Evolutionary conservation across 2,888 invertebrate species (phyloP).

Genomic region (Eremobia ochroleuca): DNA sequence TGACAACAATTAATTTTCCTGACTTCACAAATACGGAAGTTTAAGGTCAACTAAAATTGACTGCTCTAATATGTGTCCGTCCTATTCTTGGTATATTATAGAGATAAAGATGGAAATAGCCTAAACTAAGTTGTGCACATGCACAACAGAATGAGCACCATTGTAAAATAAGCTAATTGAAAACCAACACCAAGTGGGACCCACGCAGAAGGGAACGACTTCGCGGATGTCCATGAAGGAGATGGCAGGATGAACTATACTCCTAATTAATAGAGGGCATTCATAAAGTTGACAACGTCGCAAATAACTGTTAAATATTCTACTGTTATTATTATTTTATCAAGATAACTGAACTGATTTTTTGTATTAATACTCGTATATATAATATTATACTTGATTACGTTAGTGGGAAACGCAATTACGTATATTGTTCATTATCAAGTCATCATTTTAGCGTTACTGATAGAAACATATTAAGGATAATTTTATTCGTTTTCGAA

Average conservation of each 20-base stretch:
- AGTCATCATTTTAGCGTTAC: background rate
- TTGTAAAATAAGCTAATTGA: background rate
- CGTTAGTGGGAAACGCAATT: background rate
- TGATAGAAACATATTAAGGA: background rate
- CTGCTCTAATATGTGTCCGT: too few species aligned
- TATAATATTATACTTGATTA: background rate
- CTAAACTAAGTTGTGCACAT: background rate
- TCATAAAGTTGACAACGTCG: background rate
- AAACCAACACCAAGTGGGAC: background rate
- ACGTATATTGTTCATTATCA: background rate
- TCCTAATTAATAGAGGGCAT: background rate
- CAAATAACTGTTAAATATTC: background rate
- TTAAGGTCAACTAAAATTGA: background rate
- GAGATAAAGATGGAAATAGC: background rate
- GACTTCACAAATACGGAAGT: background rate
- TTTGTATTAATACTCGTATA: background rate
- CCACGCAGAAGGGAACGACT: background rate
- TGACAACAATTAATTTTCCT: too few species aligned
- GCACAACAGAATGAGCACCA: background rate
- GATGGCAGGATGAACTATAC: background rate
- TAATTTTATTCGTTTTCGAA: background rate
- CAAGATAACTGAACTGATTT: background rate
- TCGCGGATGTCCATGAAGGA: background rate
- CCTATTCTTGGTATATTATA: background rate
- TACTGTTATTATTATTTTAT: background rate